These are phyloP conservation scores for Cryptoblepharus egeriae DNA, from an alignment of 2,797 vertebrate genomes.

Conservation along the genomic window DNA sequence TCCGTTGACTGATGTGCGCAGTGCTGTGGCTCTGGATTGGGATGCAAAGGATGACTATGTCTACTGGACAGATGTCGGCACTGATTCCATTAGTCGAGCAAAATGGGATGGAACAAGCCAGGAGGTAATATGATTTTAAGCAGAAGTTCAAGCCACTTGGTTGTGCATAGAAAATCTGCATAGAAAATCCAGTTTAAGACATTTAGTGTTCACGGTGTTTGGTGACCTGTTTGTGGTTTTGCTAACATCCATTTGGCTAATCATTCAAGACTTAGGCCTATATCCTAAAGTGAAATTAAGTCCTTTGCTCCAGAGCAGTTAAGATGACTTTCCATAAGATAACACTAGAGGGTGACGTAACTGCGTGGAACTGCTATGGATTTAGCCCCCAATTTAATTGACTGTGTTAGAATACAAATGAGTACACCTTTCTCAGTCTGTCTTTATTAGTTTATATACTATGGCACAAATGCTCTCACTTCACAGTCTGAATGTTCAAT, in stretches of 20 bases:
- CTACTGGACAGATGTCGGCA: conserved; percentile 99
- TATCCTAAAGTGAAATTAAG: no score
- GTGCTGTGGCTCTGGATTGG: conserved; percentile 98
- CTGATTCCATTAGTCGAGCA: conserved; percentile 96
- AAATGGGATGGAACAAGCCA: conserved; percentile 95
- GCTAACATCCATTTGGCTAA: conserved; percentile 19
- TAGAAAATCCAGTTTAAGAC: neutral
- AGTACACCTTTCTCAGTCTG: neutral
- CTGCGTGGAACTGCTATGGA: no score
- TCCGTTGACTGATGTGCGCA: conserved; percentile 95
- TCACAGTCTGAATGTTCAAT: conserved; percentile 11
- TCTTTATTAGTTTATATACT: fast-evolving
- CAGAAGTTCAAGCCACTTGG: neutral
- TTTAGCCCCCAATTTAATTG: neutral
- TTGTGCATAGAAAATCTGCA: neutral
- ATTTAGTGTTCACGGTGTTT: neutral
- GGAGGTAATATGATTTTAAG: conserved; percentile 81
- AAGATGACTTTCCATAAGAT: no score
- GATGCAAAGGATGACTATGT: conserved; percentile 90
- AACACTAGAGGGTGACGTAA: no score
- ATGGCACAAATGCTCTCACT: neutral
- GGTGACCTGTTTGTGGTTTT: conserved; percentile 14
- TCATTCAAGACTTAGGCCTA: neutral
- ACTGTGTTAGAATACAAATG: conserved; percentile 12
- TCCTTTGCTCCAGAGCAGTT: no score